Evolutionary conservation across 2,888 invertebrate species (phyloP), one percentile per base, ranked within the genome.

Genomic region (Napeogenes inachia): DNA sequence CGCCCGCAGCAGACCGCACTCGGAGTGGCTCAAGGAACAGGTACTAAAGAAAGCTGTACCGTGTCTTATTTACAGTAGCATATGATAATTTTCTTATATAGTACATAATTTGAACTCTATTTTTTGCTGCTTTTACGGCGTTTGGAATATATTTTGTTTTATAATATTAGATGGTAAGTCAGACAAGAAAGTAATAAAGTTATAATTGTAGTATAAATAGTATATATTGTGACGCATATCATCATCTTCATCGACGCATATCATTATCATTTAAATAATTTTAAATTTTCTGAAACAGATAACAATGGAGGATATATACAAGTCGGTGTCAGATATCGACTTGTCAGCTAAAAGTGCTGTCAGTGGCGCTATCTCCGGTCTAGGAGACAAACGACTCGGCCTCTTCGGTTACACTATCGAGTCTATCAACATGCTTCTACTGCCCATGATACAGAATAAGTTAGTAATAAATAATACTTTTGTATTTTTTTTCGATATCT

Each of bases 391-490:
- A 62, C 91, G 99, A 45, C 92, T 99, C 50, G 93, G 97, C 2
- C 92, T 99, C 66, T 99, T 96, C 82, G 97, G 97, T 57, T 99
- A 98, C 87, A 98, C 98, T 0, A 94, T 97, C 45, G 99, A 99
- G 89, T 97, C 98, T 0, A 95, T 99, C 78, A 96, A 96, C 77
- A 93, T 99, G 93, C 92, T 99, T 30, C 91, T 99, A 46, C 85
- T 99, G 61, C 99, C 99, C 1, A 99, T 99, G 99, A 95, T 99
- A 71, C 94, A 96, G 78, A 96, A 96, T 76, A 96, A 96, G 97
- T 97, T 82, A 42, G 42, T 42, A 42, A 42, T 12, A 10, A 42
- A 10, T 42, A 10, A 10, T 10, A 42, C 10, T 3, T 42, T 42
- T 42, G 1, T 0, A 2, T 42, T 10, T 42, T 0, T 6, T 3